Conservation (phyloP, 2,113 vertebrate species). For the Gorsachius goisagi region DNA sequence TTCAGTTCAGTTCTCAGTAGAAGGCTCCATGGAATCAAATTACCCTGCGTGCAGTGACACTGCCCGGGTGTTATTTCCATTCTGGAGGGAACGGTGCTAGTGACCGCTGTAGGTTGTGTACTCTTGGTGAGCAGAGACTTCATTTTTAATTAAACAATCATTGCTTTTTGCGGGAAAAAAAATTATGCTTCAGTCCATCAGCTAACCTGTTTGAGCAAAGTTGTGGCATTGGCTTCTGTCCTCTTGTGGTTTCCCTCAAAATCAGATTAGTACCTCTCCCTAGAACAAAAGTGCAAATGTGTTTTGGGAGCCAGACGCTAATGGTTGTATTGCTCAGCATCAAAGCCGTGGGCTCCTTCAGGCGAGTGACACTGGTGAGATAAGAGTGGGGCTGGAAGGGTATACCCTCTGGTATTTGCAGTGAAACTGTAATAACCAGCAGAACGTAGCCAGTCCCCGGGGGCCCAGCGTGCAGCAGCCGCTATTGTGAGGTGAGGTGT, state of each 20-base stretch:
- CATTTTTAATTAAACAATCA: neutral
- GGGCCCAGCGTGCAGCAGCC: neutral
- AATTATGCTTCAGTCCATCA: neutral
- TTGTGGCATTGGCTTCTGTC: neutral
- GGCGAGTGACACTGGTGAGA: neutral
- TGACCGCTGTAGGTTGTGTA: neutral
- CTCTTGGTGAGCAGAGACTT: neutral
- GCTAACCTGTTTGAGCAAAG: neutral
- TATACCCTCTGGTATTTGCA: neutral
- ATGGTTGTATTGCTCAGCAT: neutral
- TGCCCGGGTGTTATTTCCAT: neutral
- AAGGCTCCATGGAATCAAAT: neutral
- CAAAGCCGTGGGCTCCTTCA: neutral
- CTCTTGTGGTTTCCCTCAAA: neutral
- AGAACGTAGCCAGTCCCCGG: rapidly evolving
- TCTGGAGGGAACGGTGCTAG: neutral
- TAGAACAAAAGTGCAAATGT: neutral
- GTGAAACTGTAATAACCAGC: neutral
- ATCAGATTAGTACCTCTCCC: neutral
- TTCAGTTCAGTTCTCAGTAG: neutral
- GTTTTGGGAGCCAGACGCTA: neutral
- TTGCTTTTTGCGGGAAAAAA: neutral
- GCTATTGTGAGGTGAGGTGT: constrained; percentile 27
- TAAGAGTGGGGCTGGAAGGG: neutral
- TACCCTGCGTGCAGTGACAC: neutral